Conservation (phyloP, 2,113 vertebrate genomes). For the Phainopepla nitens region DNA sequence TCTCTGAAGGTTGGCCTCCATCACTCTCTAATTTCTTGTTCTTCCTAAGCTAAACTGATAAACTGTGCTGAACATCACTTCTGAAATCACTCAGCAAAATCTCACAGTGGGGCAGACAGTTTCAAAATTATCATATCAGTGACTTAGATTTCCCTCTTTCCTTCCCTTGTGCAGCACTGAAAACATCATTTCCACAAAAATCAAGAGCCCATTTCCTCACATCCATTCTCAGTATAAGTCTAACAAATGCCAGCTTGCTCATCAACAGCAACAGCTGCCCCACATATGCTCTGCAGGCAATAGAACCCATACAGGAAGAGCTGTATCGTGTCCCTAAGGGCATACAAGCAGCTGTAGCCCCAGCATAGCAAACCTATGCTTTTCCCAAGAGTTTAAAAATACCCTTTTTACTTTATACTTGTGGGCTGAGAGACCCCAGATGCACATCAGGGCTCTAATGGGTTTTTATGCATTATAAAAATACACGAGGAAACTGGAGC, state of each 20-base stretch:
- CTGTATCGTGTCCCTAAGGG: fast-evolving
- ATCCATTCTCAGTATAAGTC: fast-evolving
- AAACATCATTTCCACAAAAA: not conserved
- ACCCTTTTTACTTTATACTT: not conserved
- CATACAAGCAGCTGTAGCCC: not conserved
- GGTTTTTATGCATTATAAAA: not conserved
- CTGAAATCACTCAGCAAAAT: not conserved
- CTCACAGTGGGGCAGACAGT: not conserved
- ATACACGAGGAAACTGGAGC: not conserved
- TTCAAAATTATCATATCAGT: not conserved
- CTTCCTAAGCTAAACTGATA: conserved; percentile 38
- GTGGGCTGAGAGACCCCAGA: not conserved
- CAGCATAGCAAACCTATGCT: fast-evolving
- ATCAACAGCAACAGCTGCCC: not conserved
- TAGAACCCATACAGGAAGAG: not conserved
- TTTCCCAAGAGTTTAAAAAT: not conserved
- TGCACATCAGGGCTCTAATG: not conserved
- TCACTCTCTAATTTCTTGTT: not conserved
- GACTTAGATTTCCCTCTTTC: not conserved
- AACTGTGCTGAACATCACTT: not conserved
- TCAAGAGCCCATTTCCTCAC: not conserved
- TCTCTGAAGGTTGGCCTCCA: conserved; percentile 21
- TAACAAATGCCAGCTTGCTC: fast-evolving
- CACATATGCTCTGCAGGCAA: not conserved
- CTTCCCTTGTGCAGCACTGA: not conserved